Evolutionary conservation across 2,113 vertebrate species (phyloP).

Genomic region (Grammomys dolichurus): DNA sequence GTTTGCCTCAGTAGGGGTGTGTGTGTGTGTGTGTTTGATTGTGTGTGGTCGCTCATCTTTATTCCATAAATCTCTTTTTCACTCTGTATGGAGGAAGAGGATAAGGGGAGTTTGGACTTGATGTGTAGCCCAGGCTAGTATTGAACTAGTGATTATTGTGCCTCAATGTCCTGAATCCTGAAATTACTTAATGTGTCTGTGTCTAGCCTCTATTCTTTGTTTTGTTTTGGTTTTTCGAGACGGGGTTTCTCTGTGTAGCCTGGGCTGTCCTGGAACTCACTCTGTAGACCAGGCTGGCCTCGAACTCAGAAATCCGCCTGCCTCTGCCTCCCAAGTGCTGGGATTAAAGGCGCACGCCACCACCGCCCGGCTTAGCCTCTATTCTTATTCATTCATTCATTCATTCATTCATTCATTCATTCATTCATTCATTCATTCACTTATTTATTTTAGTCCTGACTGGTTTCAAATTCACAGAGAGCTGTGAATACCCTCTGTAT

Average conservation of each 20-base stretch:
- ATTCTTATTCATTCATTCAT: background rate
- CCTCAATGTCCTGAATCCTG: background rate
- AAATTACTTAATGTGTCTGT: background rate
- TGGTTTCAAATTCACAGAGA: background rate
- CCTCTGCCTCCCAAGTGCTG: no score
- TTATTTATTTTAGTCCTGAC: background rate
- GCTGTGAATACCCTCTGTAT: background rate
- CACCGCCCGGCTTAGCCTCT: background rate
- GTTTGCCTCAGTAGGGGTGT: background rate
- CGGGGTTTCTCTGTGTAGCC: no score
- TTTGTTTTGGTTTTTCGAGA: no score
- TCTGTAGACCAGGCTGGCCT: no score
- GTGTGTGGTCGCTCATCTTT: background rate
- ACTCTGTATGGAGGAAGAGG: background rate
- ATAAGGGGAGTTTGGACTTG: background rate
- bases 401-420: no score
- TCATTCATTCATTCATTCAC: background rate
- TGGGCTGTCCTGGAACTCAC: no score
- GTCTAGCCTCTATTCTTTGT: background rate
- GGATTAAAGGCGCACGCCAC: no score
- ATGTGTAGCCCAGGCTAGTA: background rate
- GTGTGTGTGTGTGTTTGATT: background rate
- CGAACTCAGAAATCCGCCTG: no score
- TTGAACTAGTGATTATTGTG: background rate
- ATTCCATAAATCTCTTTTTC: background rate